Base-by-base conservation (phyloP, 2,113 vertebrate species). In the Vanacampus margaritifer region DNA sequence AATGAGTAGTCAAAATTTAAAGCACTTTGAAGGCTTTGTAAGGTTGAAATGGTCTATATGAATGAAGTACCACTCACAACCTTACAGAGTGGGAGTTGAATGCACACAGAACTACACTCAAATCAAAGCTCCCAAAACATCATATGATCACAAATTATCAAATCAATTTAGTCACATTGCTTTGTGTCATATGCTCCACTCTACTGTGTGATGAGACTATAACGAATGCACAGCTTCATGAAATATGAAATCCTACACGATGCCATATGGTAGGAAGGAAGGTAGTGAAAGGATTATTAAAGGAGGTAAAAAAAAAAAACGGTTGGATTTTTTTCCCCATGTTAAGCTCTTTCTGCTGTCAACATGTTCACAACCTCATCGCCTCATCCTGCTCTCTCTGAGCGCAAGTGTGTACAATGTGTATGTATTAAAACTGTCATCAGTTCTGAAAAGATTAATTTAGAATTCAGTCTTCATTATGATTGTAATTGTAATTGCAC, bases 141-240 rank as follows among this genome's bases (percentile, higher is more conserved):
- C n/a, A n/a, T n/a, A n/a, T n/a, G n/a, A n/a, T n/a, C n/a, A n/a
- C n/a, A n/a, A n/a, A n/a, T n/a, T n/a, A n/a, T n/a, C n/a, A n/a
- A n/a, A n/a, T n/a, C n/a, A n/a, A n/a, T n/a, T n/a, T n/a, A n/a
- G n/a, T n/a, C n/a, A n/a, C n/a, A n/a, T n/a, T n/a, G n/a, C n/a
- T n/a, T n/a, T n/a, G n/a, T n/a, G n/a, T n/a, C n/a, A n/a, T n/a
- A n/a, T n/a, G n/a, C n/a, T n/a, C n/a, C n/a, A n/a, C n/a, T n/a
- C n/a, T n/a, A n/a, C n/a, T n/a, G n/a, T n/a, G 28, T 32, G 28
- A 32, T 32, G 28, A 56, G 53, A 67, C 56, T 28, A 39, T 39
- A 60, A 64, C 58, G 59, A 68, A 65, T n/a, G 53, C 63, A 72
- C 43, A 72, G 17, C 46, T 28, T 77, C 68, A 61, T 74, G 51